Base-by-base conservation (phyloP, 2,113 vertebrate species). In the Tenebrosternarchus preto region DNA sequence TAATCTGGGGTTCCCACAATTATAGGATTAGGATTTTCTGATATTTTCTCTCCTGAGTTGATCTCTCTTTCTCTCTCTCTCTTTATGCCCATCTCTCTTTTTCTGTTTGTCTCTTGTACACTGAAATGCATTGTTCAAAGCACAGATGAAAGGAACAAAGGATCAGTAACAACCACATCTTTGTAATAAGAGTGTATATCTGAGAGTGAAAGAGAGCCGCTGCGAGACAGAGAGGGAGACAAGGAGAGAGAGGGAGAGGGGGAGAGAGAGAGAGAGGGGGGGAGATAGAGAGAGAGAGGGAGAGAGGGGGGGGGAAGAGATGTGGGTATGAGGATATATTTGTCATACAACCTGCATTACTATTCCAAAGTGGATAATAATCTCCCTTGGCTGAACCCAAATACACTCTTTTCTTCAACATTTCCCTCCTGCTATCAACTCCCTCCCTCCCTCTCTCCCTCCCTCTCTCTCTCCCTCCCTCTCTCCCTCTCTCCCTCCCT, bases 91-190 rank as follows among this genome's bases (percentile, higher is more conserved):
- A 19, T 12, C 7, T 63, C 27, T 11, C 16, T 71, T 15, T 22
- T 15, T 72, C 67, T 16, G 36, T 64, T 78, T 63, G 7, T 72
- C 73, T 85, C 86, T 80, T 69, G 79, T 86, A 92, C 89, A 93
- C 89, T 92, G 90, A 91, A 89, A 92, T 88, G 87, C 90, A 92
- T 94, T 93, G 92, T 93, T 90, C 76, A 78, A 36, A 80, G 80
- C 84, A 36, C 73, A 90, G 86, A 91, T 92, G 90, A 92, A 91
- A 90, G 86, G 87, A 82, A 93, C 93, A 92, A 92, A 92, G 91
- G 74, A 20, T 86, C 88, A 90, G 90, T 92, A 87, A 93, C 88
- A 88, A 89, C 92, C 91, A 90, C 81, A 72, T 87, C 87, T 88
- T 75, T 86, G 85, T 87, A 59, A 43, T 36, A 12, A 15, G 55